Conservation (phyloP, 2,797 vertebrate species). For the Phrynocephalus vlangalii region DNA sequence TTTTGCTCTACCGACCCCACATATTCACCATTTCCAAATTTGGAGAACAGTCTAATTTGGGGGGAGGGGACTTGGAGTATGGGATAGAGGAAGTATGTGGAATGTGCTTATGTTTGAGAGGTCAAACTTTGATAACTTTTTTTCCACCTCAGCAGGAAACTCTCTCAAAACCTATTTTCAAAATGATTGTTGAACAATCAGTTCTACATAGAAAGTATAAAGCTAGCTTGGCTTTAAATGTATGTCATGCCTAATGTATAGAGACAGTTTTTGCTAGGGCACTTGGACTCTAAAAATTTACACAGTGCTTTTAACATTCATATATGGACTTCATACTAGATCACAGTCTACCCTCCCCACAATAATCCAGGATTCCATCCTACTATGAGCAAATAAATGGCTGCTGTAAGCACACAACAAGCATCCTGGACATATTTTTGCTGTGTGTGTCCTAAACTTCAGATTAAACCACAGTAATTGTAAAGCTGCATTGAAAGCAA, state of each 20-base stretch:
- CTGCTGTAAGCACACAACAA: slow-evolving; percentile 9
- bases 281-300: background rate
- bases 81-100: background rate
- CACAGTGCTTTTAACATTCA: background rate
- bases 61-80: background rate
- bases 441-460: slow-evolving; percentile 30
- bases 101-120: background rate
- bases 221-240: background rate
- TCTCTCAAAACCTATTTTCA: background rate
- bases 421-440: slow-evolving; percentile 27
- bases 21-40: background rate
- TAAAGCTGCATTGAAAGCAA: background rate
- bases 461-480: slow-evolving; percentile 4
- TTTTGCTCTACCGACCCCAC: background rate
- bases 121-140: background rate
- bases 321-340: background rate
- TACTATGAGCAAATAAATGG: slow-evolving; percentile 9
- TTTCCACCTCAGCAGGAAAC: background rate
- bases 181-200: slow-evolving; percentile 8
- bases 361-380: background rate
- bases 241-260: background rate
- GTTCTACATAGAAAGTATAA: slow-evolving; percentile 14
- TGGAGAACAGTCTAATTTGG: background rate
- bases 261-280: background rate
- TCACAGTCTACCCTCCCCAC: background rate